Percentiles rank a stretch among this genome's conserved stretches.
Conservation (phyloP, 2,797 vertebrate species). For the Lithobates pipiens region DNA sequence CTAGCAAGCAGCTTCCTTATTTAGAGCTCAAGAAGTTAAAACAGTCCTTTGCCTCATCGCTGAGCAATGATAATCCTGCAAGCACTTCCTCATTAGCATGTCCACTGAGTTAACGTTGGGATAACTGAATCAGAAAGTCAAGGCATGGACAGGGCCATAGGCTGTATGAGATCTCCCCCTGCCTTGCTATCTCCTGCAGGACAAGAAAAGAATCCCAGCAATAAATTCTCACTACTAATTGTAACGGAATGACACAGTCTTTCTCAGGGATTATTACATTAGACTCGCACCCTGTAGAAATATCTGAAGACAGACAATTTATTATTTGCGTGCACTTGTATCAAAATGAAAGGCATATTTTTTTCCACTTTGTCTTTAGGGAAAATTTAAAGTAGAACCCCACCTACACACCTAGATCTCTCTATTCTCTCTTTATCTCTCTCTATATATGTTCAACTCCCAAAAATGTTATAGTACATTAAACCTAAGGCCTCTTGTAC, state of each 20-base stretch:
- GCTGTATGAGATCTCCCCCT: constrained; percentile 1
- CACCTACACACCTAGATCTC: too few relatives aligned
- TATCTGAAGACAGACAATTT: too few relatives aligned
- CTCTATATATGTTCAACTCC: too few relatives aligned
- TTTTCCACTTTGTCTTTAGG: too few relatives aligned
- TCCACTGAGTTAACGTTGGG: constrained; percentile 68
- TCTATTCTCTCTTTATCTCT: too few relatives aligned
- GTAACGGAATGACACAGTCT: neutral
- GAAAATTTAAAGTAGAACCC: too few relatives aligned
- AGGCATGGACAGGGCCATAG: neutral
- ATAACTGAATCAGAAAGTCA: constrained; percentile 60
- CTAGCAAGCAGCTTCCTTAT: constrained; percentile 84
- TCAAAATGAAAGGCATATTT: too few relatives aligned
- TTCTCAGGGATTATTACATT: constrained; percentile 35
- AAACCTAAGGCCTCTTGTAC: too few relatives aligned
- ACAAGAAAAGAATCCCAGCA: constrained; percentile 4
- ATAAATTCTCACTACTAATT: constrained; percentile 51
- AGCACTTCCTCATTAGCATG: constrained; percentile 70
- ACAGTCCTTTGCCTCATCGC: constrained; percentile 81
- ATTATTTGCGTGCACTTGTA: too few relatives aligned
- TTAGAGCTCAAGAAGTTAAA: constrained; percentile 89
- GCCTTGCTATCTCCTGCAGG: constrained; percentile 1
- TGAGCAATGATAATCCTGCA: constrained; percentile 78
- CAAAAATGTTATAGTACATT: too few relatives aligned
- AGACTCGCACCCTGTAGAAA: neutral